Evolutionary conservation across 2,113 vertebrate genomes (phyloP).

Genomic region (Indri indri): DNA sequence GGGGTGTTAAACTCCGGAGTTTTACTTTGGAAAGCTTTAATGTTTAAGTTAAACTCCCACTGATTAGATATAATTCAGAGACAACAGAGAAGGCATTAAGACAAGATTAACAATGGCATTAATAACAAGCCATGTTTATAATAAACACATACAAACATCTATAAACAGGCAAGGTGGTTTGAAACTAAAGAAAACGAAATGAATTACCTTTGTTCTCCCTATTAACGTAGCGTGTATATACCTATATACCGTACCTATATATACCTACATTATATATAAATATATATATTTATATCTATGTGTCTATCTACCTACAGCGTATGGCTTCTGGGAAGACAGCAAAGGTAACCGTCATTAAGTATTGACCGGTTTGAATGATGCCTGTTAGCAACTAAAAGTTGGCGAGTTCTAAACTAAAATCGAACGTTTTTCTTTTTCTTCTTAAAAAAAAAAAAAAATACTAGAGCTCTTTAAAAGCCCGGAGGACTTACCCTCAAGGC

Average conservation of each 20-base stretch:
- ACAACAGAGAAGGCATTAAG: slow-evolving; percentile 14
- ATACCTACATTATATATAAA: background rate
- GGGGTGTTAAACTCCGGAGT: background rate
- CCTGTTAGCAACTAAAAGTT: slow-evolving; percentile 75
- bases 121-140: slow-evolving; percentile 40
- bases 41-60: slow-evolving; percentile 40
- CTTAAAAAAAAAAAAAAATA: slow-evolving; percentile 52
- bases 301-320: too few species aligned
- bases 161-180: background rate
- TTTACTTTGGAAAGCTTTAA: slow-evolving; percentile 32
- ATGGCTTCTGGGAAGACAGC: background rate
- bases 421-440: slow-evolving; percentile 58
- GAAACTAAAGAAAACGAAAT: slow-evolving; percentile 45
- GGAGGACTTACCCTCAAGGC: slow-evolving; percentile 86
- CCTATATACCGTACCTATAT: background rate
- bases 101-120: slow-evolving; percentile 28
- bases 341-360: slow-evolving; percentile 66
- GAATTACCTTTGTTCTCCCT: background rate
- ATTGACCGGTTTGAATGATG: slow-evolving; percentile 72
- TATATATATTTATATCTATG: too few species aligned
- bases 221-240: background rate
- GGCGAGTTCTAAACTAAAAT: slow-evolving; percentile 79
- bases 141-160: background rate
- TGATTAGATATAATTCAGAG: slow-evolving; percentile 17
- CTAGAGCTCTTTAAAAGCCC: slow-evolving; percentile 85